Percentiles rank a stretch among this genome's conserved stretches.
Evolutionary conservation across 2,113 vertebrate species (phyloP).

Genomic region (Ceyx cyanopectus): DNA sequence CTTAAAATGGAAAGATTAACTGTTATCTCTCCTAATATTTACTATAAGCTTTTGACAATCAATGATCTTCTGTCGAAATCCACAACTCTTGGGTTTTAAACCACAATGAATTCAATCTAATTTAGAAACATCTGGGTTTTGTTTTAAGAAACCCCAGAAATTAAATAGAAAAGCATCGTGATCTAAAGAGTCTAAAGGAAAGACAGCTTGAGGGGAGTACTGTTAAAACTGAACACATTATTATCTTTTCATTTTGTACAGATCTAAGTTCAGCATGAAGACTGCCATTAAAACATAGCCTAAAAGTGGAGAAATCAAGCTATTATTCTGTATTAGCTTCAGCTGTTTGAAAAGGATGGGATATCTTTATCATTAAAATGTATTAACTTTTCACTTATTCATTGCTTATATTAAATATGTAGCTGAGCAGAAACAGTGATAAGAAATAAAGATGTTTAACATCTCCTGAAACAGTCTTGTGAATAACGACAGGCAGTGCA

Average conservation of each 20-base stretch:
- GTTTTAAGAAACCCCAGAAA: neutral
- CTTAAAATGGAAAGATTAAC: conserved; percentile 30
- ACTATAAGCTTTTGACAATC: conserved; percentile 1
- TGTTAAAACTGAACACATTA: neutral
- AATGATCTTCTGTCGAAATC: neutral
- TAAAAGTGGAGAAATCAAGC: neutral
- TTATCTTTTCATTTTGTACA: neutral
- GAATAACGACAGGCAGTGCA: neutral
- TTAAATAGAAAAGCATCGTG: neutral
- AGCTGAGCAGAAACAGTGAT: neutral
- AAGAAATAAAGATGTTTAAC: neutral
- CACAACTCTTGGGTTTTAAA: conserved; percentile 19
- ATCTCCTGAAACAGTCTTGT: neutral
- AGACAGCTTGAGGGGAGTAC: neutral
- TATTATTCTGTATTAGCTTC: neutral
- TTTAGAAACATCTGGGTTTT: conserved; percentile 29
- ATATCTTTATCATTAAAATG: neutral
- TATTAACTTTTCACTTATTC: neutral
- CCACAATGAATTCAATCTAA: conserved; percentile 23
- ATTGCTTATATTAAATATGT: neutral
- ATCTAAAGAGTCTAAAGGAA: conserved; percentile 6
- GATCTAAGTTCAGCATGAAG: neutral
- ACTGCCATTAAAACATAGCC: neutral
- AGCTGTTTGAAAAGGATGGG: neutral
- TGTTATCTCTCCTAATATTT: conserved; percentile 11